Base-by-base conservation (phyloP, 2,113 vertebrate species). In the Trematomus loennbergii region DNA sequence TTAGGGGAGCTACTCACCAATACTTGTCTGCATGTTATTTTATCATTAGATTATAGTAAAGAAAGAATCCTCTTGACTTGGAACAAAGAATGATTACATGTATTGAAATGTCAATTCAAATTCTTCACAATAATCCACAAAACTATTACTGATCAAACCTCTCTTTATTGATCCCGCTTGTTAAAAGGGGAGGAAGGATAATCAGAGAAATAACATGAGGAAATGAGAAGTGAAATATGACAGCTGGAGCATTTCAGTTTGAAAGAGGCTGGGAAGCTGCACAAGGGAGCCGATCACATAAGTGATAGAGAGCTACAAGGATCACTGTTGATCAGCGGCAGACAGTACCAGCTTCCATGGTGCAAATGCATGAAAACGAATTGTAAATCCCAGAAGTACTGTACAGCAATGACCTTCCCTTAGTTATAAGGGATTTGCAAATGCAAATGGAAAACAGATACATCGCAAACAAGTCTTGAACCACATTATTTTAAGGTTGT, bases 1-100 rank as follows among this genome's bases (percentile, higher is more conserved):
- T 52, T 10, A 36, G 45, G 29, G 43, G 12, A 60, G 54, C 64
- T 62, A 79, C 15, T 17, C 55, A 60, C 74, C 46, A 75, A 70
- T 46, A 61, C 25, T 52, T 63, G n/a, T 40, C 45, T 75, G 20
- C 18, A 54, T 53, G 3, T 3, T 50, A 45, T 33, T 58, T 57
- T 25, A 2, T 71, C 13, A 64, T 64, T 48, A 8, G 4, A 50
- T 59, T 65, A 55, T 57, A 40, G 1, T 54, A n/a, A 33, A 52
- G 53, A 0, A n/a, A 48, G 5, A 20, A 50, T 61, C 40, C 11
- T 13, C 43, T 29, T 58, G 6, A 66, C 5, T 2, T 66, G 18
- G 25, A 73, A 65, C 40, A 11, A 49, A 6, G 17, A 63, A 20
- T 59, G 16, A 11, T 5, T 46, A 0, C 64, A 46, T 68, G 7